Conservation (phyloP, 2,888 invertebrate species). For the Andrena camellia region DNA sequence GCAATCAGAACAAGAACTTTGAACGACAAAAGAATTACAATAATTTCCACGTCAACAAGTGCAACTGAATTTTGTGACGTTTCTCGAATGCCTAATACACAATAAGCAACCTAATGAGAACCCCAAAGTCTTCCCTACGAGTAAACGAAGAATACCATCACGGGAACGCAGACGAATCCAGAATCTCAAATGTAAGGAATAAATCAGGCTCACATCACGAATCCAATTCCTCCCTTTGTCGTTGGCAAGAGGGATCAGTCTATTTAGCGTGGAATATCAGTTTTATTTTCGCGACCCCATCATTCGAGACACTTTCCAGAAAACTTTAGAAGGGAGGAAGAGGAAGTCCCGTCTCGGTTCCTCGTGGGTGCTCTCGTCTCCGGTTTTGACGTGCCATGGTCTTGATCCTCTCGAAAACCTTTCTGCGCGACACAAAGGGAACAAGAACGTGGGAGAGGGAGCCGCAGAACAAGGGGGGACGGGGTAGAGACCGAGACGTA, state of each 20-base stretch:
- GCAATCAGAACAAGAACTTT: too few species aligned
- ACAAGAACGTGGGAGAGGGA: slow-evolving; percentile 23
- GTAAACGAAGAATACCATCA: neutral
- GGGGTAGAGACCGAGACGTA: slow-evolving; percentile 15
- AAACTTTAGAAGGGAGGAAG: slow-evolving; percentile 55
- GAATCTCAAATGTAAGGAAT: neutral
- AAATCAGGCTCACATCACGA: neutral
- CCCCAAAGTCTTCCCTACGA: neutral
- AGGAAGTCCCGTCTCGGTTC: slow-evolving; percentile 71
- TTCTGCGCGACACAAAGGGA: slow-evolving; percentile 66
- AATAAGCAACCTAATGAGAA: neutral
- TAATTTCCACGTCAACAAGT: too few species aligned
- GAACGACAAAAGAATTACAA: too few species aligned
- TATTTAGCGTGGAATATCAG: slow-evolving; percentile 57
- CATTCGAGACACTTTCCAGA: slow-evolving; percentile 43
- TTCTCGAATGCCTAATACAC: too few species aligned
- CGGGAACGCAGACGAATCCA: neutral
- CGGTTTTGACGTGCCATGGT: slow-evolving; percentile 70
- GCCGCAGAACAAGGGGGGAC: slow-evolving; percentile 9
- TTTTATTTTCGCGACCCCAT: slow-evolving; percentile 51
- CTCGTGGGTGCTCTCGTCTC: slow-evolving; percentile 67
- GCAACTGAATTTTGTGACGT: too few species aligned
- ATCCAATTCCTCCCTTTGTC: neutral
- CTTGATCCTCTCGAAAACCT: slow-evolving; percentile 68
- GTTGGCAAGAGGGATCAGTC: slow-evolving; percentile 18